Percentiles rank a stretch among this genome's conserved stretches.
These are phyloP conservation scores for Synodontis membranacea DNA, from an alignment of 2,113 vertebrate species.

Conservation along the genomic window DNA sequence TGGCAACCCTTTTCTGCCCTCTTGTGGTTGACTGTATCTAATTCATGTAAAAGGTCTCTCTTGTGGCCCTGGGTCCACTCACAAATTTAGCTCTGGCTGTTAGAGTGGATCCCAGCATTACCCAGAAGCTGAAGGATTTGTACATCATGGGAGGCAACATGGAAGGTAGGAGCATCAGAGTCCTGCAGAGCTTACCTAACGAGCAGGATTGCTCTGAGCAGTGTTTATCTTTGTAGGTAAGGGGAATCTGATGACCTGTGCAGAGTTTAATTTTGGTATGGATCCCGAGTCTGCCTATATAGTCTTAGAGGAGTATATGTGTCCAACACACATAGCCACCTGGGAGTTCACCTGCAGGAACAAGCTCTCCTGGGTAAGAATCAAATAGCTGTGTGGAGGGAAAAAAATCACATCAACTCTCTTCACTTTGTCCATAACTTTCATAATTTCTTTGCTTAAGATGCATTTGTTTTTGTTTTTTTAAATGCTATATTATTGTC, in stretches of 20 bases:
- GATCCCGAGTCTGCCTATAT: conserved; percentile 76
- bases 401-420: not conserved
- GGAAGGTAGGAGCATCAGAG: conserved; percentile 66
- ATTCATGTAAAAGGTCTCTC: conserved; percentile 63
- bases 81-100: conserved; percentile 76
- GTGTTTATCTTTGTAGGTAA: conserved; percentile 64
- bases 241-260: conserved; percentile 71
- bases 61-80: conserved; percentile 75
- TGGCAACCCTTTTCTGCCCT: not conserved
- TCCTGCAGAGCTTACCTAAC: not conserved
- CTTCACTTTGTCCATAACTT: not conserved
- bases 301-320: conserved; percentile 74
- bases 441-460: not conserved
- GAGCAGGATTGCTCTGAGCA: not conserved
- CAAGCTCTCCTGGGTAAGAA: conserved; percentile 71
- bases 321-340: conserved; percentile 67
- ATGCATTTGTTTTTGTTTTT: not conserved
- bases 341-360: conserved; percentile 74
- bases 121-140: conserved; percentile 70
- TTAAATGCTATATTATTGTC: not conserved
- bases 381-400: not conserved
- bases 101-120: conserved; percentile 69
- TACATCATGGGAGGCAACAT: conserved; percentile 80
- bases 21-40: conserved; percentile 29
- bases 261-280: conserved; percentile 76